phyloP scores from a whole-genome alignment of 2,797 vertebrate genomes.

The Hyperoplus immaculatus region DNA sequence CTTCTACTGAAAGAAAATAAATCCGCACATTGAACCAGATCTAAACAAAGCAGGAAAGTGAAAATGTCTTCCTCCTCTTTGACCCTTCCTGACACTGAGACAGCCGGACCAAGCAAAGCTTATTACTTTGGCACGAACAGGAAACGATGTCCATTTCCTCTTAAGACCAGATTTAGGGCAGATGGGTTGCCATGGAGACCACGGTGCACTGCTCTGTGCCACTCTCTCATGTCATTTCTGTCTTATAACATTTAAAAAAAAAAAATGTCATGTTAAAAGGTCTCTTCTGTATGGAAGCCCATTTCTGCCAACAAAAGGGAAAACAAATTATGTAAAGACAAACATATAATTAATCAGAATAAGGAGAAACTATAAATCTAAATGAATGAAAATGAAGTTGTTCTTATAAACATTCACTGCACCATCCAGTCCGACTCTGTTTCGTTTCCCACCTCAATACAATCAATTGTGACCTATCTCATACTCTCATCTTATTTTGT shows the following conservation, averaged over 20 bases:
- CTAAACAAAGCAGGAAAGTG: background rate
- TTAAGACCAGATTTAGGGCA: constrained; percentile 46
- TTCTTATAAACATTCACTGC: background rate
- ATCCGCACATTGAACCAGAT: background rate
- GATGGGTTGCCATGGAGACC: constrained; percentile 61
- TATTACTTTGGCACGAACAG: constrained; percentile 31
- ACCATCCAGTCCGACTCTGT: background rate
- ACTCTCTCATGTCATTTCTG: constrained; percentile 5
- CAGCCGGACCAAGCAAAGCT: constrained; percentile 33
- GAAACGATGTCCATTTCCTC: constrained; percentile 12
- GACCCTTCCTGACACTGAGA: background rate
- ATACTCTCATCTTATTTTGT: too few relatives aligned
- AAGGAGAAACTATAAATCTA: too few relatives aligned
- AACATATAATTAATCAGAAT: background rate
- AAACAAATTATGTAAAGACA: background rate
- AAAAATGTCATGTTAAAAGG: background rate
- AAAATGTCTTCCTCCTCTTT: background rate
- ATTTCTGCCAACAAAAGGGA: background rate
- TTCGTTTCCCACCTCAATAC: background rate
- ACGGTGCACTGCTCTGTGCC: constrained; percentile 36
- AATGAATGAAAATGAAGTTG: too few relatives aligned
- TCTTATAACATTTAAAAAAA: background rate
- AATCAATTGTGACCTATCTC: too few relatives aligned
- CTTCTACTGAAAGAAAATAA: background rate
- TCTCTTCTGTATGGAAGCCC: background rate